These are phyloP conservation scores for Lontra canadensis DNA, from an alignment of 2,113 vertebrate genomes.

Conservation along the genomic window DNA sequence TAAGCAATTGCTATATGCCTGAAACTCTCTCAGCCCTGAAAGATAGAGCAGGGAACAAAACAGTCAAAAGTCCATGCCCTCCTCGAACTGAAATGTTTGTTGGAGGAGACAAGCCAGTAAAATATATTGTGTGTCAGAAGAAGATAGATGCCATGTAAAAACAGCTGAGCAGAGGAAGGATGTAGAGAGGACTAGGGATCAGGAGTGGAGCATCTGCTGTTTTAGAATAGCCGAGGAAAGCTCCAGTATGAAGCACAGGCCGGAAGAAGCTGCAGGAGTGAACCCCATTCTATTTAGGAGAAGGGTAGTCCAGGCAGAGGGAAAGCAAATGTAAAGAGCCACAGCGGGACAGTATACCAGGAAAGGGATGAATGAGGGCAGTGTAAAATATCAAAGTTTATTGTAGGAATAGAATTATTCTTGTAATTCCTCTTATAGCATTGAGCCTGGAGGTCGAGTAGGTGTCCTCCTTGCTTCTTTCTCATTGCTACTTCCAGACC, in stretches of 20 bases:
- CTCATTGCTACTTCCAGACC: not conserved
- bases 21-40: not conserved
- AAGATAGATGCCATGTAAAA: not conserved
- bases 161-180: not conserved
- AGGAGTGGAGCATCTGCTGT: not conserved
- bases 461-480: not conserved
- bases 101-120: not conserved
- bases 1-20: not conserved
- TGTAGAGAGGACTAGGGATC: not conserved
- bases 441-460: not conserved
- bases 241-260: not conserved
- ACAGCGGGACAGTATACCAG: not conserved
- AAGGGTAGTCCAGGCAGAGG: not conserved
- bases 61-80: not conserved
- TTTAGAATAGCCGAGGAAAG: not conserved
- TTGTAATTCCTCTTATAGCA: not conserved
- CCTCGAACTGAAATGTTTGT: not conserved
- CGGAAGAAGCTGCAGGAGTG: not conserved
- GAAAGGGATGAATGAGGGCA: not conserved
- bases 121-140: not conserved
- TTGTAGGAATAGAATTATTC: not conserved
- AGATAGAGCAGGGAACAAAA: not conserved
- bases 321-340: not conserved
- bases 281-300: not conserved
- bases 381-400: not conserved